These are phyloP conservation scores for Capreolus pygargus DNA, from an alignment of 2,113 vertebrate genomes.

Conservation along the genomic window DNA sequence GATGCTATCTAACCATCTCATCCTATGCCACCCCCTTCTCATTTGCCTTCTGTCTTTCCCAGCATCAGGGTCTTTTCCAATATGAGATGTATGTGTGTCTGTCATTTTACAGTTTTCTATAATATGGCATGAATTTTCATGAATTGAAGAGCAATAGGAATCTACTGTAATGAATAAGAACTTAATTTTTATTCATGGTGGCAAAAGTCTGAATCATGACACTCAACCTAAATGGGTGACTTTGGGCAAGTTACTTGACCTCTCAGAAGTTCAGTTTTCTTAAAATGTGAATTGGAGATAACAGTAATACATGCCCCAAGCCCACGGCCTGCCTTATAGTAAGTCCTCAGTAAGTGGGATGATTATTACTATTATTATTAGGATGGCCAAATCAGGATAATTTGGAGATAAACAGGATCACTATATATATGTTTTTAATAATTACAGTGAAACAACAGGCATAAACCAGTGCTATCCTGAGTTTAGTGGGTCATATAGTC, in stretches of 20 bases:
- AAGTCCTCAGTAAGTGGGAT: background rate
- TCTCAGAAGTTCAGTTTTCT: background rate
- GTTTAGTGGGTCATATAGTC: background rate
- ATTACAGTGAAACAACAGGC: background rate
- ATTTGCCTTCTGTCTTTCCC: background rate
- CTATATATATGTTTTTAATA: background rate
- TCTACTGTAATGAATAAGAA: background rate
- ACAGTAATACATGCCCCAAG: background rate
- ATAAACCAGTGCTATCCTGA: background rate
- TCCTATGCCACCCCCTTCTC: background rate
- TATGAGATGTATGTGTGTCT: background rate
- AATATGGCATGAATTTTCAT: background rate
- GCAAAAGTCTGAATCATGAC: background rate
- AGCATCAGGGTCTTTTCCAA: background rate
- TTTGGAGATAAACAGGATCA: background rate
- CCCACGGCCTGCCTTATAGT: background rate
- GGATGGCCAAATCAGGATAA: background rate
- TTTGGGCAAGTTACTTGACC: background rate
- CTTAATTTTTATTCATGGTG: background rate
- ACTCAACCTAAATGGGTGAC: background rate
- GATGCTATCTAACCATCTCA: background rate
- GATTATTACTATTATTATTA: background rate
- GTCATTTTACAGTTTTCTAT: background rate
- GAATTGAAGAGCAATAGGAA: background rate
- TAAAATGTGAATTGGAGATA: background rate